These are phyloP conservation scores for Puntigrus tetrazona DNA, from an alignment of 2,113 vertebrate species.

Conservation along the genomic window DNA sequence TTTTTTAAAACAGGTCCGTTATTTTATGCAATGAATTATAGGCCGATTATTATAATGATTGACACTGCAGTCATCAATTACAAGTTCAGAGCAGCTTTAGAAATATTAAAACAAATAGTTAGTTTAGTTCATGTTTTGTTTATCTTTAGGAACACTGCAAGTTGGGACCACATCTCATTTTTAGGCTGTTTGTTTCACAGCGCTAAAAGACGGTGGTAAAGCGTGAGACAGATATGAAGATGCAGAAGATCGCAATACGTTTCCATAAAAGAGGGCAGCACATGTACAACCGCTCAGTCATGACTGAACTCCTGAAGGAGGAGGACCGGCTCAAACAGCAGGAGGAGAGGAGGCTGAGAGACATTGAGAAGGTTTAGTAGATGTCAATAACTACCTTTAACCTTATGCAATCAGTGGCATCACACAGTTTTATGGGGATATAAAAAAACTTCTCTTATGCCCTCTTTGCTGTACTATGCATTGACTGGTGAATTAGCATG, in stretches of 20 bases:
- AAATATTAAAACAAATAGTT: no score
- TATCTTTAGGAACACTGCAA: neutral
- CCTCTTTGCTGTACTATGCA: neutral
- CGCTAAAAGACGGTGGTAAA: slow-evolving; percentile 73
- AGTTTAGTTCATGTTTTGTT: neutral
- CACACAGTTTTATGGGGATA: neutral
- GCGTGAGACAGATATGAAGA: slow-evolving; percentile 75
- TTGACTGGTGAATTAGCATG: neutral
- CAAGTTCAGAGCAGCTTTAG: no score
- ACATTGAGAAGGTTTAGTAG: slow-evolving; percentile 73
- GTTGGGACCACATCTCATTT: neutral
- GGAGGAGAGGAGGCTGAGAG: slow-evolving; percentile 71
- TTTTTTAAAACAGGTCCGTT: no score
- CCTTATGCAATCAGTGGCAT: neutral
- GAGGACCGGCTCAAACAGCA: slow-evolving; percentile 70
- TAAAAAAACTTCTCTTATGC: neutral
- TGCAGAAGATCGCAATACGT: slow-evolving; percentile 76
- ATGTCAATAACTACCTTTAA: neutral
- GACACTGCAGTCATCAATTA: no score
- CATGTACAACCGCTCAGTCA: slow-evolving; percentile 62
- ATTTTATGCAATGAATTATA: no score
- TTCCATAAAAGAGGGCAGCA: slow-evolving; percentile 74
- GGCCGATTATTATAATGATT: no score
- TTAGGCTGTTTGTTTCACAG: slow-evolving; percentile 63
- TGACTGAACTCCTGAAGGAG: slow-evolving; percentile 61